Evolutionary conservation across 2,797 vertebrate species (phyloP).

Genomic region (Steatocranus sp.): DNA sequence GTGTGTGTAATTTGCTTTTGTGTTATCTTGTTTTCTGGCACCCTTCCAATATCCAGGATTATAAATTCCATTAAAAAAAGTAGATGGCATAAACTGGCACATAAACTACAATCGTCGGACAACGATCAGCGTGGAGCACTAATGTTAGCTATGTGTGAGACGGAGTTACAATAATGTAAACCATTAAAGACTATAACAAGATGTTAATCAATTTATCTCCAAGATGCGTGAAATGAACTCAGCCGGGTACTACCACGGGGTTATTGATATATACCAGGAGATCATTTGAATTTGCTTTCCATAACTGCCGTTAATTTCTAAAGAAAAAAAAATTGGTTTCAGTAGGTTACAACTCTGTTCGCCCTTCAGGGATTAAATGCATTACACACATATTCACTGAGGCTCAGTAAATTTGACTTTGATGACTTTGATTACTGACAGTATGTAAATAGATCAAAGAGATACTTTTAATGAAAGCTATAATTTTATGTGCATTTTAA

Average conservation of each 20-base stretch:
- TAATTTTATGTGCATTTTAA: not conserved
- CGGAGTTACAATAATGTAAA: not conserved
- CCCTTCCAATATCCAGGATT: constrained; percentile 2
- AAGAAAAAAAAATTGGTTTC: not conserved
- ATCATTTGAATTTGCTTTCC: not conserved
- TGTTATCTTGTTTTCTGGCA: constrained; percentile 33
- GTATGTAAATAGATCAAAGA: not conserved
- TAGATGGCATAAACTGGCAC: not conserved
- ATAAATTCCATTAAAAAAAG: not conserved
- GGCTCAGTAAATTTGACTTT: not conserved
- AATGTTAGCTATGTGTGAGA: not conserved
- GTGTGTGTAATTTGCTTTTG: constrained; percentile 28
- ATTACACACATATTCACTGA: not conserved
- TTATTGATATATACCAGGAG: not conserved
- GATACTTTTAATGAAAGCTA: not conserved
- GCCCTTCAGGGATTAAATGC: not conserved
- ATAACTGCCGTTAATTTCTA: not conserved
- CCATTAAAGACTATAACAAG: not conserved
- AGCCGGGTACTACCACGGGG: not conserved
- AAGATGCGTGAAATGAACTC: not conserved
- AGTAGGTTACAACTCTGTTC: not conserved
- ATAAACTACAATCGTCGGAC: not conserved
- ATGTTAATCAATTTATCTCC: not conserved
- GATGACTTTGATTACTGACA: not conserved
- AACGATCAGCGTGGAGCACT: not conserved